A percentile compares a stretch with the other conserved stretches of the same genome.
phyloP scores from a whole-genome alignment of 2,888 invertebrate genomes.

The Aquatica leii region DNA sequence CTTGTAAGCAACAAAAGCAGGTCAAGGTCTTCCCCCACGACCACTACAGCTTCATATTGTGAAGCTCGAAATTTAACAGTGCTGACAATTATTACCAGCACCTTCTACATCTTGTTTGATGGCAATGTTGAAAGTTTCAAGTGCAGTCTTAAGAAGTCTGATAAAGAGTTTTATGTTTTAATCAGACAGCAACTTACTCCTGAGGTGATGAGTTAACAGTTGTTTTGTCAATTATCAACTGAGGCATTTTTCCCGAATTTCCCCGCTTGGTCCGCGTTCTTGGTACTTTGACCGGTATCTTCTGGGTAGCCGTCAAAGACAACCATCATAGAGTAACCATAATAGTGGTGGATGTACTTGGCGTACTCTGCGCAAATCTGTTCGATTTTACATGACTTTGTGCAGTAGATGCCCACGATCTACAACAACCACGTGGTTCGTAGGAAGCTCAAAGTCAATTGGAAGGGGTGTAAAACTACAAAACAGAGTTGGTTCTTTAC shows the following conservation, averaged over 20 bases:
- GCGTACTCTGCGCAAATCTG: slow-evolving; percentile 8
- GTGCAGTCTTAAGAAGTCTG: neutral
- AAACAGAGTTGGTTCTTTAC: slow-evolving; percentile 1
- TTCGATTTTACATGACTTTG: slow-evolving; percentile 1
- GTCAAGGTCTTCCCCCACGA: slow-evolving; percentile 2
- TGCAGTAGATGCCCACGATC: slow-evolving; percentile 5
- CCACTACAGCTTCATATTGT: slow-evolving; percentile 5
- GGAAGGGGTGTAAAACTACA: slow-evolving; percentile 4
- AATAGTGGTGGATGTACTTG: slow-evolving; percentile 10
- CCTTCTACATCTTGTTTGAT: slow-evolving; percentile 1
- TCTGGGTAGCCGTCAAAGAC: slow-evolving; percentile 9
- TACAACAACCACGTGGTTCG: slow-evolving; percentile 8
- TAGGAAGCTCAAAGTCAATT: slow-evolving; percentile 1
- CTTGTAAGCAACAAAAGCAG: slow-evolving; percentile 3
- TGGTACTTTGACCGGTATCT: slow-evolving; percentile 5
- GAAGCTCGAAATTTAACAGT: neutral
- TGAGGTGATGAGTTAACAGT: neutral
- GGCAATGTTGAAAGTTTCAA: neutral
- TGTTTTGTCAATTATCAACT: neutral
- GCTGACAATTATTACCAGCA: too few species aligned
- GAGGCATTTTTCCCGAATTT: neutral
- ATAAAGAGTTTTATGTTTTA: slow-evolving; percentile 2
- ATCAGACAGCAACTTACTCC: slow-evolving; percentile 4
- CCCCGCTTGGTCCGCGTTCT: neutral
- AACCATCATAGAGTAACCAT: slow-evolving; percentile 8